phyloP scores from a whole-genome alignment of 1,140 invertebrate genomes.

The Lineus longissimus region DNA sequence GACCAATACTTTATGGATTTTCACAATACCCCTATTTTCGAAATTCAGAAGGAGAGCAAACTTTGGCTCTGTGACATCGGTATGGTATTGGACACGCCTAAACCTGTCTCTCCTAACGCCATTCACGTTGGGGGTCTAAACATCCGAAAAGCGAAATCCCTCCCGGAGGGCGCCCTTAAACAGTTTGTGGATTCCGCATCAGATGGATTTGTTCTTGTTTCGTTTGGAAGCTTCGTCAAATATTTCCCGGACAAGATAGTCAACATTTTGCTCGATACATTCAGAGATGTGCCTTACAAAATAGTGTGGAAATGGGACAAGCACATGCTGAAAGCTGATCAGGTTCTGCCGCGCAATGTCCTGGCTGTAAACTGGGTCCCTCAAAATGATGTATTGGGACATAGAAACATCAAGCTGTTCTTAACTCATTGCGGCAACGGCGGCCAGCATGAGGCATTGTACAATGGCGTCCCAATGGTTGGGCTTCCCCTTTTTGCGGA shows the following conservation, averaged over 20 bases:
- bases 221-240: neutral
- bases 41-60: no score
- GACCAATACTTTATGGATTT: no score
- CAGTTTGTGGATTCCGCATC: neutral
- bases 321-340: neutral
- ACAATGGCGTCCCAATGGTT: slow-evolving; percentile 31
- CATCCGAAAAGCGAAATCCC: neutral
- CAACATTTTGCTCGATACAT: no score
- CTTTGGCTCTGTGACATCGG: neutral
- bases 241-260: neutral
- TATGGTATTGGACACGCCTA: neutral
- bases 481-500: slow-evolving; percentile 18
- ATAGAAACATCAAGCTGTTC: slow-evolving; percentile 27
- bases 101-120: slow-evolving; percentile 6
- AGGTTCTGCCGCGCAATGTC: neutral
- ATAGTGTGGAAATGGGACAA: neutral
- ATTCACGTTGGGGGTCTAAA: slow-evolving; percentile 3
- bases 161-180: neutral
- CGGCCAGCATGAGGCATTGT: no score
- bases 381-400: slow-evolving; percentile 54
- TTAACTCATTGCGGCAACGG: slow-evolving; percentile 38
- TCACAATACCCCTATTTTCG: no score
- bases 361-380: slow-evolving; percentile 62
- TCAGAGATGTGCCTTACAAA: no score
- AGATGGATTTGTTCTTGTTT: neutral